Percentiles rank a stretch among this genome's conserved stretches.
Conservation (phyloP, 2,113 vertebrate genomes). For the Dasypus novemcinctus region DNA sequence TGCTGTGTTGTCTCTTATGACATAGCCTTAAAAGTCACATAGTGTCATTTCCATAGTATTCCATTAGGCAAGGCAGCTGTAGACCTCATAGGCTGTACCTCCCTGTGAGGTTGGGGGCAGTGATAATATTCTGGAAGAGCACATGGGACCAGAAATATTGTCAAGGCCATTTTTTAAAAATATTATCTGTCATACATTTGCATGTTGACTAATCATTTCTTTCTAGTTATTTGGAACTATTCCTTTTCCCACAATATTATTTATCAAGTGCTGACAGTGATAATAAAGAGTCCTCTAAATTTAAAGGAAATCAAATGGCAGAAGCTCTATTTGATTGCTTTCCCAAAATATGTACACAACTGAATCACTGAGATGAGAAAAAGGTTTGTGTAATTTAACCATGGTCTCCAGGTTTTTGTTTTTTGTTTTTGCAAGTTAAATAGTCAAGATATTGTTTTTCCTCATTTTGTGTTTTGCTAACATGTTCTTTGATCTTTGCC, state of each 20-base stretch:
- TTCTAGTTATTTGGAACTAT: background rate
- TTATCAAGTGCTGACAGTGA: constrained; percentile 67
- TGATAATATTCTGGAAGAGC: no score
- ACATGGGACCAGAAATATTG: no score
- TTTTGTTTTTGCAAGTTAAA: background rate
- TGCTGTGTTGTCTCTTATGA: no score
- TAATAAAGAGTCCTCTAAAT: background rate
- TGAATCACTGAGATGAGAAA: background rate
- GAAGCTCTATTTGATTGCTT: rapidly evolving
- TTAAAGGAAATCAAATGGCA: constrained; percentile 68
- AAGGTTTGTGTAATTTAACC: background rate
- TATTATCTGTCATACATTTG: background rate
- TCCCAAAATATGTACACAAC: constrained; percentile 44
- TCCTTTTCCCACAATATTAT: rapidly evolving
- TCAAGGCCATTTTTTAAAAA: no score
- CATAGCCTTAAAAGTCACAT: no score
- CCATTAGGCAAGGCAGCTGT: no score
- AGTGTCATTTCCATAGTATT: no score
- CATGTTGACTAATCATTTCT: background rate
- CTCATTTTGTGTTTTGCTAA: background rate
- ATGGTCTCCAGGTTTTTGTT: background rate
- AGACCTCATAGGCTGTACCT: no score
- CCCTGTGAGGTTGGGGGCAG: no score
- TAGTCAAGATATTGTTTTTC: background rate
- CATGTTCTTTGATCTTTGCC: background rate